Base-by-base conservation (phyloP, 2,888 invertebrate genomes). In the Priocnemis perturbator region DNA sequence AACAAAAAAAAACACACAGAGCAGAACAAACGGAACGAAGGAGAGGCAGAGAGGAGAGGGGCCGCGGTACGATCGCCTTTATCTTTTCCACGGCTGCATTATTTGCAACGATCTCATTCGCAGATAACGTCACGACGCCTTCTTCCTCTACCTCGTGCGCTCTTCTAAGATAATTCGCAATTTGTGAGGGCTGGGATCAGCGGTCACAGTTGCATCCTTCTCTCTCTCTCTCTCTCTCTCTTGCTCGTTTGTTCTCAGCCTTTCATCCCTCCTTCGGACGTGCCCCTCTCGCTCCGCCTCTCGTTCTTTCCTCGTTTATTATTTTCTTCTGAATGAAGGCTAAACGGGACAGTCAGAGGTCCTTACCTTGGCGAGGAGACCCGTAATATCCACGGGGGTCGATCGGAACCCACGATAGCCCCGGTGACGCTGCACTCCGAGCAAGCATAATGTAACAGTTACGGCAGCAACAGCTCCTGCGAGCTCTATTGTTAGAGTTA, bases 381-480 rank as follows among this genome's bases (percentile, higher is more conserved):
- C 73, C 71, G 70, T 73, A 77, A 74, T 69, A 72, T 70, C 59
- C 67, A 67, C 55, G 61, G 65, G 77, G 79, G 66, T 69, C 79
- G 79, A 79, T 79, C 69, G 72, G 30, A 70, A 79, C 80, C 78
- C 79, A 79, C 80, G 80, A 79, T 79, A 79, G 69, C 66, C 66
- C 15, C 59, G 71, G 76, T 79, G 79, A 79, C 73, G 75, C 57
- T 71, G 77, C 73, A 75, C 67, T 69, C 20, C 77, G 58, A 55
- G 63, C 59, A 52, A 67, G 73, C 64, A 76, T 76, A 76, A 76
- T 76, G 76, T 76, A 73, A 76, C 76, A 76, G 76, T 76, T 76
- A 56, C 75, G 59, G 66, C 56, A 9, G 68, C 71, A 56, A 61
- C 65, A 69, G 53, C 71, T 63, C 55, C 69, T 53, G 2, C 44